Conservation (phyloP, 2,113 vertebrate species). For the Entomyzon cyanotis region DNA sequence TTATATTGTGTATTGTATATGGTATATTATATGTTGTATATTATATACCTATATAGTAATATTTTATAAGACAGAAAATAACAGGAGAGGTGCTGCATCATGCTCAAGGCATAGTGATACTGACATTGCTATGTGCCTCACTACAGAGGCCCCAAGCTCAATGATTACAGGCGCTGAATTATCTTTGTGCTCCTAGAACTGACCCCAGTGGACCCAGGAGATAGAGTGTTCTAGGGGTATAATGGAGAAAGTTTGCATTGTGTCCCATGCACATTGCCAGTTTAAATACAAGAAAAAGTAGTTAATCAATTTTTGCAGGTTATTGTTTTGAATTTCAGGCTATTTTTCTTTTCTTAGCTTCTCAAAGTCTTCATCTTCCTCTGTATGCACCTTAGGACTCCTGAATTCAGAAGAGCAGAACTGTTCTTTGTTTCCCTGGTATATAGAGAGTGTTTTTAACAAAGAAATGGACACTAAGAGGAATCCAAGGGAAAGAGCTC, state of each 20-base stretch:
- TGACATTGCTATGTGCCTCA: neutral
- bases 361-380: neutral
- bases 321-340: neutral
- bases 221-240: neutral
- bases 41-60: neutral
- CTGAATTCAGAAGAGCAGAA: neutral
- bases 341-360: neutral
- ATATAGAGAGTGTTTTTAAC: neutral
- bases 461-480: neutral
- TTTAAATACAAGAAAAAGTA: neutral
- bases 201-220: neutral
- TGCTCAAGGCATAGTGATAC: neutral
- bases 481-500: neutral
- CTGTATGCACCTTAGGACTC: neutral
- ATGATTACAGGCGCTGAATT: neutral
- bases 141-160: neutral
- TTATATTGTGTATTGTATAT: too few relatives aligned
- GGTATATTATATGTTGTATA: too few relatives aligned
- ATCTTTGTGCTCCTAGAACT: neutral
- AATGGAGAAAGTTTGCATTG: neutral
- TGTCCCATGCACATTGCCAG: neutral
- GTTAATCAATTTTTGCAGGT: neutral
- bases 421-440: neutral
- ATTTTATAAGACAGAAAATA: neutral
- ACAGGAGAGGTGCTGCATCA: neutral